A percentile compares a stretch with the other conserved stretches of the same genome.
Conservation (phyloP, 2,797 vertebrate species). For the Anabacerthia variegaticeps region DNA sequence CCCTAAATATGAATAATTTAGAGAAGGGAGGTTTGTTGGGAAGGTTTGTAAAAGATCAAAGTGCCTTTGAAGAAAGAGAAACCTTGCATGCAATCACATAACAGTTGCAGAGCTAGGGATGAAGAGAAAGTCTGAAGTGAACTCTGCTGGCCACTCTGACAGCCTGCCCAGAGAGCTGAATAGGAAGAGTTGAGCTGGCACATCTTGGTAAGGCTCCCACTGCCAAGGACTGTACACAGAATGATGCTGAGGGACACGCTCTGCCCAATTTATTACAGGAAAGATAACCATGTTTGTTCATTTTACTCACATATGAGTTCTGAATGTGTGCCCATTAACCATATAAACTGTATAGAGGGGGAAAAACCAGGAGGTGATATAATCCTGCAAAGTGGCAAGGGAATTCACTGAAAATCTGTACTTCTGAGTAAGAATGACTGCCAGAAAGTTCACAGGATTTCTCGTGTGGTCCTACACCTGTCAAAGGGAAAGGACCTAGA, state of each 20-base stretch:
- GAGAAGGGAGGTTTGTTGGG: background rate
- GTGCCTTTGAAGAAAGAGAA: background rate
- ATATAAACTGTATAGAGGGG: background rate
- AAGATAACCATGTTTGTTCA: background rate
- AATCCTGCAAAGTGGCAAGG: background rate
- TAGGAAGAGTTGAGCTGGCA: background rate
- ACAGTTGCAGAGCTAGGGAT: background rate
- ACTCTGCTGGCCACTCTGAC: background rate
- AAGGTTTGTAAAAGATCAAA: background rate
- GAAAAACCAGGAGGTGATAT: background rate
- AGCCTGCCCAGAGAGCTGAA: background rate
- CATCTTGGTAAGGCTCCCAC: background rate
- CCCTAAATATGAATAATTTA: background rate
- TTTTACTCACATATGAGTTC: background rate
- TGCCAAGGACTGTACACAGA: background rate
- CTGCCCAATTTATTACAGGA: background rate
- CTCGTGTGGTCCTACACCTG: rapidly evolving
- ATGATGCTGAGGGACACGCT: background rate
- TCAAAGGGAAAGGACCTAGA: background rate
- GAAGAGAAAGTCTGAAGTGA: background rate
- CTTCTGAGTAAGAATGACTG: background rate
- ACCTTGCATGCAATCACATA: background rate
- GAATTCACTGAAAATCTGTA: background rate
- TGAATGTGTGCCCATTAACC: background rate
- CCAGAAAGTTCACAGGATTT: background rate